phyloP scores from a whole-genome alignment of 2,888 invertebrate genomes.

The Electrophaes corylata region DNA sequence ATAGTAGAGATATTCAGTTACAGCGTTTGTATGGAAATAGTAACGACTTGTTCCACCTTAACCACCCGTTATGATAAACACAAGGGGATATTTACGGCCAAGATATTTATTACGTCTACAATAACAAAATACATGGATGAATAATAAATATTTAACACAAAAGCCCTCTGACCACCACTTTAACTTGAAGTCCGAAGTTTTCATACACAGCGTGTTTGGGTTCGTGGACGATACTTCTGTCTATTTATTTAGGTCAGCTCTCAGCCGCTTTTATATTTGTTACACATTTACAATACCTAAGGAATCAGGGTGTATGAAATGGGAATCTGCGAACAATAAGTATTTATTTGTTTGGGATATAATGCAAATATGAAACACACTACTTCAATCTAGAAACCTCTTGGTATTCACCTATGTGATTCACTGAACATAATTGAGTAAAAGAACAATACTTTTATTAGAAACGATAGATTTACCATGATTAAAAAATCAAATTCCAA shows the following conservation, averaged over 20 bases:
- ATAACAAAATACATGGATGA: background rate
- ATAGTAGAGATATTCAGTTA: too few species aligned
- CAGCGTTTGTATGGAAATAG: too few species aligned
- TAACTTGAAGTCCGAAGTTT: background rate
- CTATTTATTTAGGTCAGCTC: conserved; percentile 17
- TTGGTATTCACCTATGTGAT: conserved; percentile 1
- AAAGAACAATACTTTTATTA: conserved; percentile 4
- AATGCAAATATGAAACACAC: conserved; percentile 21
- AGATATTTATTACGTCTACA: background rate
- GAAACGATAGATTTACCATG: too few species aligned
- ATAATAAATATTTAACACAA: background rate
- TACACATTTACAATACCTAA: conserved; percentile 10
- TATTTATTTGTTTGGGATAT: conserved; percentile 17
- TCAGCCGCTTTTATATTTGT: background rate
- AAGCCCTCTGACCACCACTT: background rate
- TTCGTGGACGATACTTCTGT: background rate
- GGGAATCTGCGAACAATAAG: conserved; percentile 15
- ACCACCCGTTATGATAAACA: too few species aligned
- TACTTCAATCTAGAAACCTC: conserved; percentile 15
- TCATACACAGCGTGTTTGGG: background rate
- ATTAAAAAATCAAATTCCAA: too few species aligned
- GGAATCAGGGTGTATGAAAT: conserved; percentile 16
- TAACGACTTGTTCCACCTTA: too few species aligned
- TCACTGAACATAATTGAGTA: conserved; percentile 16
- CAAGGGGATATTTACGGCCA: background rate